Base-by-base conservation (phyloP, 1,140 invertebrate genomes). In the Drosophila obscura region DNA sequence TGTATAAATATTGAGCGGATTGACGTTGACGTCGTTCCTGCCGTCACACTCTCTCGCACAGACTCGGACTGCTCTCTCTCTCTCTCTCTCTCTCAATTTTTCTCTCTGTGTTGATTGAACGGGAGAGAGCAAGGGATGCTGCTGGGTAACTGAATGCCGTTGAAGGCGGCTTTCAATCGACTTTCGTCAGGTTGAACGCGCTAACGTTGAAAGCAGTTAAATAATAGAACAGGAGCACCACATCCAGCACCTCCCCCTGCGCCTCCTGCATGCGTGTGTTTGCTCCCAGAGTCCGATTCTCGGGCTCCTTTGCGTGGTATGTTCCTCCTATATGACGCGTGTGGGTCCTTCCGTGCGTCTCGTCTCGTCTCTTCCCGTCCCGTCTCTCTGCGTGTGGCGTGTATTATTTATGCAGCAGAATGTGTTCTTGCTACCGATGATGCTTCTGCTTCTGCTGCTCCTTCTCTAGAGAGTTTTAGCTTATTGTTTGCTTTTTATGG, bases 1-100 rank as follows among this genome's bases (percentile, higher is more conserved):
- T 82, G 73, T 73, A 87, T 81, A 85, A 81, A 87, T 84, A 80
- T 80, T 84, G 78, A 77, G 78, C 83, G 82, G 65, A 82, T 78
- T 87, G 80, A 83, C 80, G 80, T 82, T 79, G 80, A 82, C 75
- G 79, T 82, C 68, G 73, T 67, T 61, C 77, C 73, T 59, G 48
- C 24, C 60, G 48, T 53, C 73, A 13, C 60, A 41, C 71, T 53
- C 61, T 44, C 69, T 64, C 26, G n/a, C 69, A 35, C 26, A 4
- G 41, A 49, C 45, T 31, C 58, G 50, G 61, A 55, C 50, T 19
- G 19, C 60, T 64, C 48, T 49, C 43, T 31, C 57, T 51, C 13
- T 44, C 24, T 43, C 26, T 43, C 43, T 43, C 67, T 71, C 41
- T 13, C 51, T 28, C 24, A 49, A 61, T 50, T 31, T 28, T 5